Base-by-base conservation (phyloP, 2,888 invertebrate species). In the Bhutanitis thaidina region DNA sequence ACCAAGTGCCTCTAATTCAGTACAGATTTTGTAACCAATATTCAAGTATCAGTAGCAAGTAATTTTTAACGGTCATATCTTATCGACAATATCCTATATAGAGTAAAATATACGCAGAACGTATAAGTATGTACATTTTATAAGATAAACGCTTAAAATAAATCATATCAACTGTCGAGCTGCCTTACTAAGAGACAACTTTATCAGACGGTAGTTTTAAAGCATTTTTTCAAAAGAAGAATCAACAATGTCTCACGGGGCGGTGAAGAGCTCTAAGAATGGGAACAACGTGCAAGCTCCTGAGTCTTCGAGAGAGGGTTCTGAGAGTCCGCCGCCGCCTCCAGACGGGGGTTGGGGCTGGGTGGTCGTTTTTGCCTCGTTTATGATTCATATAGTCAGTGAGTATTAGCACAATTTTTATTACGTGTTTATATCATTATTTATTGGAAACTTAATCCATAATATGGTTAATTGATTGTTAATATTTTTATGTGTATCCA, bases 301-400 rank as follows among this genome's bases (percentile, higher is more conserved):
- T 57, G 79, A 74, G 47, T 69, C 75, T 27, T 71, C 76, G 47
- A 65, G 79, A 46, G 78, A 77, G 52, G 71, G 75, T 27, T 72
- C 80, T 1, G 75, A 76, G 58, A 79, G 76, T 55, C 74, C 86
- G 52, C 88, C 92, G 54, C 95, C 95, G 13, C 95, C 96, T 3
- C 96, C 96, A 0, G 97, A 97, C 72, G 97, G 97, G 0, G 98
- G 97, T 9, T 98, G 97, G 97, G 98, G 98, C 0, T 97, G 97
- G 97, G 91, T 95, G 82, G 96, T 98, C 45, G 97, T 97, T 49
- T 94, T 97, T 72, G 97, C 95, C 16, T 98, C 98, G 7, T 98
- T 99, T 86, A 94, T 98, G 94, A 96, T 99, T 67, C 98, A 99
- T 87, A 93, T 97, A 64, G 92, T 96, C 85, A 96, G 96, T 96